Conservation (phyloP, 2,797 vertebrate species). For the Huso huso region DNA sequence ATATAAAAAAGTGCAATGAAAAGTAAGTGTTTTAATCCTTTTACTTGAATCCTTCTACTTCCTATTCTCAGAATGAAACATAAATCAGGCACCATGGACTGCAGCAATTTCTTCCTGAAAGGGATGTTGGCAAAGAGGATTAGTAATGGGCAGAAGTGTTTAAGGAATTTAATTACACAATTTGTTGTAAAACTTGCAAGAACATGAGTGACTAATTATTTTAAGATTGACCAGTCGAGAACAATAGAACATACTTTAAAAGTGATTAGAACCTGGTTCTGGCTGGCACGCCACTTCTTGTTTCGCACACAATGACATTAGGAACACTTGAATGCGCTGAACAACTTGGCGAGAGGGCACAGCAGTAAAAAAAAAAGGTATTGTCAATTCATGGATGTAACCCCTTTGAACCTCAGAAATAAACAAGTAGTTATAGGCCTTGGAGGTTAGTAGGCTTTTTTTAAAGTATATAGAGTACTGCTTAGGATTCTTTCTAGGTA, state of each 20-base stretch:
- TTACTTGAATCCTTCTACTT: conserved; percentile 60
- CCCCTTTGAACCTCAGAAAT: background rate
- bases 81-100: conserved; percentile 50
- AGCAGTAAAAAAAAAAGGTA: background rate
- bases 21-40: conserved; percentile 63
- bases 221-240: conserved; percentile 40
- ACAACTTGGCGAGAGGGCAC: background rate
- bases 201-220: conserved; percentile 39
- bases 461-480: too few species aligned
- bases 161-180: conserved; percentile 56
- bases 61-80: conserved; percentile 63
- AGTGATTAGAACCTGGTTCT: conserved; percentile 25
- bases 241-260: conserved; percentile 37
- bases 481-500: too few species aligned
- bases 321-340: conserved; percentile 18
- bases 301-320: conserved; percentile 23
- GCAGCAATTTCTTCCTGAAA: conserved; percentile 54
- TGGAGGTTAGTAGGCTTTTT: too few species aligned
- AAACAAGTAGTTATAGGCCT: background rate
- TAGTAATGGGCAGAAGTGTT: conserved; percentile 47
- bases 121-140: conserved; percentile 49
- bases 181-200: conserved; percentile 54
- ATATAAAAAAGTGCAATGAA: conserved; percentile 43
- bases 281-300: conserved; percentile 18
- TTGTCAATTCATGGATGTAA: background rate